Evolutionary conservation across 2,113 vertebrate species (phyloP), one percentile per base, ranked within the genome.

Genomic region (Paedocypris sp.): DNA sequence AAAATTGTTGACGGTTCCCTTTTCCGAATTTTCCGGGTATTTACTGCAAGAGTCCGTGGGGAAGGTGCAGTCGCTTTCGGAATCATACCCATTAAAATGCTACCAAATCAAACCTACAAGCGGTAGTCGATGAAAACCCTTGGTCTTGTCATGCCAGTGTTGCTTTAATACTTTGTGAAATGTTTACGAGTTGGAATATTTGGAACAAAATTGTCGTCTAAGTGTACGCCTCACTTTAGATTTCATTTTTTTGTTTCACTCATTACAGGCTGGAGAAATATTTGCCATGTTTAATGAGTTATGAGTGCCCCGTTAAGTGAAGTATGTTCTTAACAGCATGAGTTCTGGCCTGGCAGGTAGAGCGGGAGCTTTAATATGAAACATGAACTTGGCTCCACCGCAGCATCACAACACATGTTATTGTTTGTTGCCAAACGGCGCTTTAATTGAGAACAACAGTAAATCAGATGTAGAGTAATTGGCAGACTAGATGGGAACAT

Each of bases 331-430:
- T 82, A 93, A 86, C 86, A 87, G 88, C 85, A 80, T 86, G 89
- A 81, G 84, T 80, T 84, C 82, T 75, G 75, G 81, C 83, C 77
- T 86, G 79, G 87, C 78, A 82, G 77, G 80, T 81, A 87, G 87
- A 87, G 84, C 82, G 62, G 83, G 69, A 85, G 79, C 83, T 84
- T 75, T 91, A 93, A 91, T 88, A 88, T 88, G 89, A 93, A 94
- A 93, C 90, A 90, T 88, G 87, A 87, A 86, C 88, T 92, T 93
- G 92, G 91, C 91, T 90, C 75, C 80, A 74, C 64, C 67, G 72
- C 83, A 84, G 86, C 84, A 89, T 89, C 85, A 82, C 80, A 86
- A 88, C 89, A 94, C 90, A 90, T 93, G 90, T 90, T 87, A 85
- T 79, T 77, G 71, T 84, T 84, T 80, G 85, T 83, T 87, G 88